phyloP scores from a whole-genome alignment of 2,797 vertebrate species.

The Gobionotothen gibberifrons region DNA sequence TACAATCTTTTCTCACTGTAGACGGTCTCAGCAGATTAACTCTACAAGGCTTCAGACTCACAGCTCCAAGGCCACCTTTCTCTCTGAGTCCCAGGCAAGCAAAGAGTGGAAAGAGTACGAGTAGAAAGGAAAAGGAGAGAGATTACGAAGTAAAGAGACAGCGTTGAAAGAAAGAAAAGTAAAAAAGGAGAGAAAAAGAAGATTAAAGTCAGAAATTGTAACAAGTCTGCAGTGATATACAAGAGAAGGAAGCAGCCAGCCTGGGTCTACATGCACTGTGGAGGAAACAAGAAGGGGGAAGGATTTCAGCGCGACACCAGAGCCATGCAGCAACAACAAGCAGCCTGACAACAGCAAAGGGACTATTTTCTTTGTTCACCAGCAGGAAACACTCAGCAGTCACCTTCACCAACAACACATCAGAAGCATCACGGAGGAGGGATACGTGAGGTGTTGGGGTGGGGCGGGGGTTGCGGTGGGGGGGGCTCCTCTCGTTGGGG shows the following conservation, averaged over 20 bases:
- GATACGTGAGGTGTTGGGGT: background rate
- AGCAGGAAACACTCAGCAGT: constrained; percentile 21
- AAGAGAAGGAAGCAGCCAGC: constrained; percentile 35
- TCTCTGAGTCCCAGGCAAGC: constrained; percentile 85
- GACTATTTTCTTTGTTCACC: constrained; percentile 1
- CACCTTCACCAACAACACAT: constrained; percentile 23
- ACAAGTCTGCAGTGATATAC: constrained; percentile 37
- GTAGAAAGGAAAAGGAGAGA: constrained; percentile 19
- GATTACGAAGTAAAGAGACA: constrained; percentile 33
- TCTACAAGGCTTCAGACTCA: constrained; percentile 91
- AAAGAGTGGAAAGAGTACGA: constrained; percentile 51
- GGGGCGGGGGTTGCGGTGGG: background rate
- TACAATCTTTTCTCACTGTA: constrained; percentile 89
- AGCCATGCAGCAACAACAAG: constrained; percentile 75
- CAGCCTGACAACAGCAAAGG: constrained; percentile 29
- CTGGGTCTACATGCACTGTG: constrained; percentile 63
- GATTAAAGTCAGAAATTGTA: constrained; percentile 45
- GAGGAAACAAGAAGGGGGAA: constrained; percentile 31
- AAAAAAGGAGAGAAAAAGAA: constrained; percentile 22
- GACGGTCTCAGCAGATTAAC: constrained; percentile 90
- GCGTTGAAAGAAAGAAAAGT: constrained; percentile 11
- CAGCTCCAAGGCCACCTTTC: constrained; percentile 95
- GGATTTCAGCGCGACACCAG: constrained; percentile 58
- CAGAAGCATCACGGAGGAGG: constrained; percentile 24
- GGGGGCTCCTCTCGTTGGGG: constrained; percentile 18